phyloP scores from a whole-genome alignment of 1,140 invertebrate genomes.

The Diprion similis region DNA sequence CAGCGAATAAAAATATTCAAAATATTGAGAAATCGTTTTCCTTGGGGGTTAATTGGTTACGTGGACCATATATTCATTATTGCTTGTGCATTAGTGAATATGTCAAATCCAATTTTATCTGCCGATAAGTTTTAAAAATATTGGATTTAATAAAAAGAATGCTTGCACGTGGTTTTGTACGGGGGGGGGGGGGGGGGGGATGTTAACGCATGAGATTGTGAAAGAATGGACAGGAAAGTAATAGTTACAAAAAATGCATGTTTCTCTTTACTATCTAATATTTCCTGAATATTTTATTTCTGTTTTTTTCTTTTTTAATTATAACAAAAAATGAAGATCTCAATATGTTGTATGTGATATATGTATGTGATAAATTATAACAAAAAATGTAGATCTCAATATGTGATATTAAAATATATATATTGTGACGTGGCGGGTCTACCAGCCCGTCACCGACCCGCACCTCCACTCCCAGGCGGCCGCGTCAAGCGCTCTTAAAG shows the following conservation, averaged over 20 bases:
- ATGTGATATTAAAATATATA: too few relatives aligned
- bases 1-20: conserved; percentile 24
- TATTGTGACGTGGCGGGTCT: too few relatives aligned
- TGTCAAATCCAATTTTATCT: conserved; percentile 27
- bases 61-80: conserved; percentile 29
- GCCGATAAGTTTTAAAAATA: conserved; percentile 29
- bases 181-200: too few relatives aligned
- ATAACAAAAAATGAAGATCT: too few relatives aligned
- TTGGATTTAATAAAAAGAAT: neutral
- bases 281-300: conserved; percentile 1
- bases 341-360: too few relatives aligned
- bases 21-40: conserved; percentile 24
- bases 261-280: conserved; percentile 9
- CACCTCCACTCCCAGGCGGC: too few relatives aligned
- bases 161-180: neutral
- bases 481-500: too few relatives aligned
- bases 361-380: too few relatives aligned
- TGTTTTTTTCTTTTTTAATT: neutral
- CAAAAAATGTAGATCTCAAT: too few relatives aligned
- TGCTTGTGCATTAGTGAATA: conserved; percentile 30
- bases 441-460: too few relatives aligned
- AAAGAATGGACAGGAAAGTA: neutral
- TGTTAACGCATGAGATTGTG: too few relatives aligned
- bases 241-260: neutral
- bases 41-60: conserved; percentile 21